These are phyloP conservation scores for Pseudomyrmex sp. DNA, from an alignment of 1,140 invertebrate species.

Conservation along the genomic window DNA sequence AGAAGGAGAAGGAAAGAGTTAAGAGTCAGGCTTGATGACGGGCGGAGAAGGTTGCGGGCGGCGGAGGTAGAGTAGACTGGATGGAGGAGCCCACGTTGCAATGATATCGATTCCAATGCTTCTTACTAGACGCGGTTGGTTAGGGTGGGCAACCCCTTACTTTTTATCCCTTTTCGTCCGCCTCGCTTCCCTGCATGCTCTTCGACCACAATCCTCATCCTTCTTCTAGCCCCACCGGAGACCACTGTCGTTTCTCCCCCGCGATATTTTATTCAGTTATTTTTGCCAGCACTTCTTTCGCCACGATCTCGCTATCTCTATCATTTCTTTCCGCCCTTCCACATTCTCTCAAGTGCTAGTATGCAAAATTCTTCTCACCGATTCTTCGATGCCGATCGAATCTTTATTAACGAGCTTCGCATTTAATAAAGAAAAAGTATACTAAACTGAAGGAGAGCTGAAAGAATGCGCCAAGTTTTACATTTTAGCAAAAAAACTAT, in stretches of 20 bases:
- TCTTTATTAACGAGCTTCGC: conserved; percentile 38
- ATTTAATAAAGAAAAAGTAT: conserved; percentile 8
- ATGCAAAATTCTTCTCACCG: conserved; percentile 51
- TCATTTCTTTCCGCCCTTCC: conserved; percentile 5
- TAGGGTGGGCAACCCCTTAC: conserved; percentile 84
- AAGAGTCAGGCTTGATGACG: conserved; percentile 82
- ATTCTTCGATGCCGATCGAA: conserved; percentile 34
- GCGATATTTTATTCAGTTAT: conserved; percentile 79
- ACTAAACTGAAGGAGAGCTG: background rate
- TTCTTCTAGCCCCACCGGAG: conserved; percentile 60
- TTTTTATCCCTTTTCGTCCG: conserved; percentile 84
- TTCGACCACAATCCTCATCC: conserved; percentile 67
- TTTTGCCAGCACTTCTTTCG: conserved; percentile 66
- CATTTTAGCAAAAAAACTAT: no score
- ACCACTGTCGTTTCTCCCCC: conserved; percentile 68
- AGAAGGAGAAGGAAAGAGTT: conserved; percentile 82
- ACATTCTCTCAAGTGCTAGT: conserved; percentile 39
- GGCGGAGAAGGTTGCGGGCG: conserved; percentile 70
- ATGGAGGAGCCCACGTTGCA: conserved; percentile 83
- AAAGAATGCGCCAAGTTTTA: background rate
- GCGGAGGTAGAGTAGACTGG: conserved; percentile 73
- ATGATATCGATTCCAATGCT: conserved; percentile 86
- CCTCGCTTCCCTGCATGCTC: conserved; percentile 69
- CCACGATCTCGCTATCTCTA: conserved; percentile 59
- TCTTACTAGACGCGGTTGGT: conserved; percentile 83